A percentile compares a stretch with the other conserved stretches of the same genome.
Evolutionary conservation across 2,888 invertebrate species (phyloP).

Genomic region (Branchellion lobata): DNA sequence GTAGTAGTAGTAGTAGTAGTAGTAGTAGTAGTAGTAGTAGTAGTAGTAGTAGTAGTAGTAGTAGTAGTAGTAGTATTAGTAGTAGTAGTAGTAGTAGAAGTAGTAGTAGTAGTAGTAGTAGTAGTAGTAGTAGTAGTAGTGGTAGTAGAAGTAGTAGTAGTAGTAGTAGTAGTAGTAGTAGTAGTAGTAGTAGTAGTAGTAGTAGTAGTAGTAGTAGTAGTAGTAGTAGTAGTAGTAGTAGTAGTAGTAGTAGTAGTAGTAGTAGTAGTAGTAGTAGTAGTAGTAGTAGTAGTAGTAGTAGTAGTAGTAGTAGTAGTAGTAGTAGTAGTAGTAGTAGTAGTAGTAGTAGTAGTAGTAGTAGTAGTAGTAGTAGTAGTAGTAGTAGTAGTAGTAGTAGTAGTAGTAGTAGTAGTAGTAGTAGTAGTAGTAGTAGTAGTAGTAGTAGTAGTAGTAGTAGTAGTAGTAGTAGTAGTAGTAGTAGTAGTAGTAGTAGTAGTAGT

Average conservation of each 20-base stretch:
- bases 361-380: conserved; percentile 5
- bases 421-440: conserved; percentile 32
- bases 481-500: conserved; percentile 36
- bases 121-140: conserved; percentile 29
- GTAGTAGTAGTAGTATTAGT: conserved; percentile 23
- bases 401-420: background rate
- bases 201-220: conserved; percentile 36
- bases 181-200: conserved; percentile 36
- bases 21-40: conserved; percentile 29
- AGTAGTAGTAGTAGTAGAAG: conserved; percentile 26
- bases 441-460: conserved; percentile 36
- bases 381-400: conserved; percentile 16
- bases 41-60: conserved; percentile 27
- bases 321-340: conserved; percentile 16
- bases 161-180: conserved; percentile 32
- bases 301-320: conserved; percentile 16
- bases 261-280: conserved; percentile 37
- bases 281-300: conserved; percentile 20
- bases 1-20: conserved; percentile 26
- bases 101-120: conserved; percentile 20
- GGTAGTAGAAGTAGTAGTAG: conserved; percentile 28
- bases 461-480: conserved; percentile 35
- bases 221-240: conserved; percentile 36
- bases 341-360: conserved; percentile 2
- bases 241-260: conserved; percentile 40